Evolutionary conservation across 2,113 vertebrate species (phyloP).

Genomic region (Coregonus clupeaformis): DNA sequence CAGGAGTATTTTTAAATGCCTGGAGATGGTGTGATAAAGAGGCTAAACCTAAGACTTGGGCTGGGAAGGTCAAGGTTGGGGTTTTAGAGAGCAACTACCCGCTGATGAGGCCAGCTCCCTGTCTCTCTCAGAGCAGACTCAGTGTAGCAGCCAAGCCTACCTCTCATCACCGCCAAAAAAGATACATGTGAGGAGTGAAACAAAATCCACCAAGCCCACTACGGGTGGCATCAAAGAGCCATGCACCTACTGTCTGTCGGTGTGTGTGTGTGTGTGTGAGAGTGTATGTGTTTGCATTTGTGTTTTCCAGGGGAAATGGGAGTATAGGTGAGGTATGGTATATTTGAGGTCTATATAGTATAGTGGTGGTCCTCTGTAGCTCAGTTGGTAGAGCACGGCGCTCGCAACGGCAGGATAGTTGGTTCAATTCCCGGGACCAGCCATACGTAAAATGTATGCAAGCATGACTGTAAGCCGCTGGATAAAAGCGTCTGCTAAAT

Average conservation of each 20-base stretch:
- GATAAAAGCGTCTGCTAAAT: too few species aligned
- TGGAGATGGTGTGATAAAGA: slow-evolving; percentile 77
- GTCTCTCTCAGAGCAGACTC: slow-evolving; percentile 35
- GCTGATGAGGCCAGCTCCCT: slow-evolving; percentile 47
- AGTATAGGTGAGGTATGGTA: neutral
- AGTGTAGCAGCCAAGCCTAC: slow-evolving; percentile 46
- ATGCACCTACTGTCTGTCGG: slow-evolving; percentile 51
- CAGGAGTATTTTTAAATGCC: slow-evolving; percentile 83
- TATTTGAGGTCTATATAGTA: too few species aligned
- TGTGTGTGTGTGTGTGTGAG: slow-evolving; percentile 35
- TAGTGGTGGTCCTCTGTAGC: too few species aligned
- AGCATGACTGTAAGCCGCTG: too few species aligned
- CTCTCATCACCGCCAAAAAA: slow-evolving; percentile 61
- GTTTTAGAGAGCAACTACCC: slow-evolving; percentile 63
- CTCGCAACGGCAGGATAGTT: too few species aligned
- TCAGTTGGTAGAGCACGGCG: too few species aligned
- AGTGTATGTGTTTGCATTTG: slow-evolving; percentile 8
- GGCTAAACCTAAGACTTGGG: slow-evolving; percentile 75
- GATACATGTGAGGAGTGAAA: slow-evolving; percentile 59
- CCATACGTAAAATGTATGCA: too few species aligned
- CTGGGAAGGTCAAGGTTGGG: slow-evolving; percentile 74
- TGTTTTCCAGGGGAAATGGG: neutral
- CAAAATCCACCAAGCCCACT: slow-evolving; percentile 58
- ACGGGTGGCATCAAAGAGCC: slow-evolving; percentile 58
- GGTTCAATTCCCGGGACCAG: too few species aligned